Base-by-base conservation (phyloP, 2,113 vertebrate species). In the Tenrec ecaudatus region DNA sequence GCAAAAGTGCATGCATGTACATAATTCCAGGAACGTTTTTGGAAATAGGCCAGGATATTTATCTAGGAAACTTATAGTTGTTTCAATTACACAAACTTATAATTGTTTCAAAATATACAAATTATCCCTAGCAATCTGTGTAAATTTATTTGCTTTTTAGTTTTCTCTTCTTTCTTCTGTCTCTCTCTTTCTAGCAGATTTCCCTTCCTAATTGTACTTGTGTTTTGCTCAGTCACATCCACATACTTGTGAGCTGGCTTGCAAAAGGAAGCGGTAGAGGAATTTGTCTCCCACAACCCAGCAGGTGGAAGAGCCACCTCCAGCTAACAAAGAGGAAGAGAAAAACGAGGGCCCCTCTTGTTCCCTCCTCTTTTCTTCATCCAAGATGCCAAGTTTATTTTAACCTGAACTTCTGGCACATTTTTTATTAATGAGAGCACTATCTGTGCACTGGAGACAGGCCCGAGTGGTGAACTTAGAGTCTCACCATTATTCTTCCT, bases 311-410 rank as follows among this genome's bases (percentile, higher is more conserved):
- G 94, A 71, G 57, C 23, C 20, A 91, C 88, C 91, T 36, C 11
- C 81, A 90, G 60, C 60, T 95, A 95, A 94, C 94, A 94, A 91
- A 96, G 91, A 96, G 60, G 33, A 90, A 79, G 62, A 91, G 64
- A 62, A 19, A 84, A 94, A 83, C 80, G 64, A 89, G 10, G 15
- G 27, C 78, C 68, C 27, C 71, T 17, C 36, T 81, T 47, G 43
- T 94, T 22, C 75, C 20, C 31, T 86, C 86, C 90, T 80, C 62
- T 71, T 94, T 38, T 92, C 87, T 91, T 94, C 66, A 90, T 78
- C 79, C 93, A 88, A 92, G 78, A 86, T 91, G 88, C 94, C 84
- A 95, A 90, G 83, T 86, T 91, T 86, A 90, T 86, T 86, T 97
- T 92, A 91, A 94, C 64, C 73, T 77, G 53, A 85, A 82, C 69